A percentile compares a stretch with the other conserved stretches of the same genome.
Evolutionary conservation across 2,888 invertebrate genomes (phyloP).

Genomic region (Athripsodes cinereus): DNA sequence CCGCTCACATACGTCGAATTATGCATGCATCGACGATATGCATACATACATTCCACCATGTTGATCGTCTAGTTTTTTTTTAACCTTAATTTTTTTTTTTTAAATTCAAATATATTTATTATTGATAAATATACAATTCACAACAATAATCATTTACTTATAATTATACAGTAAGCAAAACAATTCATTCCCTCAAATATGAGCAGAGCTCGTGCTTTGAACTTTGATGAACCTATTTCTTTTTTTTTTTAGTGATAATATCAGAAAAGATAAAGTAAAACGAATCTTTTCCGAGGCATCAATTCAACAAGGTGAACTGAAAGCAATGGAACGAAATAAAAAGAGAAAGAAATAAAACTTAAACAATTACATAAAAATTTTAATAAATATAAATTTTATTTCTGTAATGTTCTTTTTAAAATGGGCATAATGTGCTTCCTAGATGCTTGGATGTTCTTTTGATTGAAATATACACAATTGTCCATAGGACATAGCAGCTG

Average conservation of each 20-base stretch:
- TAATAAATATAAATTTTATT: not conserved
- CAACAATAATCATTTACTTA: no score
- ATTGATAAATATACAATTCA: no score
- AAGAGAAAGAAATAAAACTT: slow-evolving; percentile 34
- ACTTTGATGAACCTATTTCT: not conserved
- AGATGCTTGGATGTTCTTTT: slow-evolving; percentile 15
- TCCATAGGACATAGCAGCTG: not conserved
- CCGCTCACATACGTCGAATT: no score
- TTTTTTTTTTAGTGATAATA: slow-evolving; percentile 58
- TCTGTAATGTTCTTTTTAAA: slow-evolving; percentile 1
- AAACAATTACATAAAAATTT: not conserved
- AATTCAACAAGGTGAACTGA: slow-evolving; percentile 77
- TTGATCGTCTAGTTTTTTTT: no score
- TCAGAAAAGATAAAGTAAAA: slow-evolving; percentile 77
- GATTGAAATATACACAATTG: slow-evolving; percentile 16
- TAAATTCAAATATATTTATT: no score
- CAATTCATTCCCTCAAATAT: no score
- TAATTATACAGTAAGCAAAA: no score
- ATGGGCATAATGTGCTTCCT: slow-evolving; percentile 23
- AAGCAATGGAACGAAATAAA: slow-evolving; percentile 59
- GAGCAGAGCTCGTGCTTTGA: no score
- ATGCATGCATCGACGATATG: no score
- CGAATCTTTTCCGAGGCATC: slow-evolving; percentile 76
- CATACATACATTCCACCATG: no score
- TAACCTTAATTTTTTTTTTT: no score